Conservation (phyloP, 2,113 vertebrate species). For the Nipponia nippon region DNA sequence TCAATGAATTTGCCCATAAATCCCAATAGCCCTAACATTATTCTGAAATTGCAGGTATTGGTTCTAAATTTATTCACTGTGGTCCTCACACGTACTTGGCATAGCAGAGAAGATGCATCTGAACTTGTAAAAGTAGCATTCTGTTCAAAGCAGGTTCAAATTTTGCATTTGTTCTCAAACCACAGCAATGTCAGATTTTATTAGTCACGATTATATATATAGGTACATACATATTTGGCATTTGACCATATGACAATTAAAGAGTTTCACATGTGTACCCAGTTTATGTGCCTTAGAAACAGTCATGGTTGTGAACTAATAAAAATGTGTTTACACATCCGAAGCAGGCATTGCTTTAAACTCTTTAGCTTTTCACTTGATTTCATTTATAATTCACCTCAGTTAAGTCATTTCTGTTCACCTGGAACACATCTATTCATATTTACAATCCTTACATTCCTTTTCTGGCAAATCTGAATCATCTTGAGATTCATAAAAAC, state of each 20-base stretch:
- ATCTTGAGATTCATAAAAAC: not conserved
- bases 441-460: not conserved
- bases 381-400: not conserved
- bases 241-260: not conserved
- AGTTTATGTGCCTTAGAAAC: not conserved
- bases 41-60: not conserved
- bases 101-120: not conserved
- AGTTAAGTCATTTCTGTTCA: not conserved
- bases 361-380: not conserved
- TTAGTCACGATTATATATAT: not conserved
- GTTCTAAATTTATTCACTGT: not conserved
- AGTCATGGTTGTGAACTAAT: not conserved
- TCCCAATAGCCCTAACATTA: not conserved
- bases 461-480: not conserved
- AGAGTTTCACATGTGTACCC: not conserved
- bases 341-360: not conserved
- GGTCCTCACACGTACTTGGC: not conserved
- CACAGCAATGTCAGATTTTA: not conserved
- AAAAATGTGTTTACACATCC: not conserved
- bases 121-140: not conserved
- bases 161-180: conserved; percentile 22
- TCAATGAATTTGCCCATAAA: not conserved
- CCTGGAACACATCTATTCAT: not conserved
- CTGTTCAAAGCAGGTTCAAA: not conserved
- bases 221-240: not conserved